Percentiles rank a stretch among this genome's conserved stretches.
Evolutionary conservation across 2,797 vertebrate species (phyloP).

Genomic region (Lateolabrax maculatus): DNA sequence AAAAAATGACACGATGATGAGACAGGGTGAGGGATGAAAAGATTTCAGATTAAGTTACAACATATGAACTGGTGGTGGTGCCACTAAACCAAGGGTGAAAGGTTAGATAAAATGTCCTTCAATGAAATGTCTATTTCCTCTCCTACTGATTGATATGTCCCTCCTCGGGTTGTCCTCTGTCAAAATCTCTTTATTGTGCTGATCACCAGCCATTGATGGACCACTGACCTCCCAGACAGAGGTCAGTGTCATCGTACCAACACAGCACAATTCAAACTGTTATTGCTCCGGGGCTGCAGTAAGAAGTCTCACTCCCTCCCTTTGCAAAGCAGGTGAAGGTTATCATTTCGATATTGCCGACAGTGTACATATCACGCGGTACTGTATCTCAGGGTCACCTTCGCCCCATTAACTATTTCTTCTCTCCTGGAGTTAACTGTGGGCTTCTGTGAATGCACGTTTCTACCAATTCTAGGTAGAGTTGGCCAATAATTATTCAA

Average conservation of each 20-base stretch:
- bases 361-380: slow-evolving; percentile 12
- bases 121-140: slow-evolving; percentile 9
- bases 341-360: slow-evolving; percentile 19
- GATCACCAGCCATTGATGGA: slow-evolving; percentile 17
- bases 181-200: neutral
- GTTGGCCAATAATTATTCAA: neutral
- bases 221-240: slow-evolving; percentile 24
- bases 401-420: slow-evolving; percentile 16
- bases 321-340: slow-evolving; percentile 31
- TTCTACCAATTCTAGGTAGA: neutral
- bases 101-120: slow-evolving; percentile 30
- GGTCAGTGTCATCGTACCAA: slow-evolving; percentile 39
- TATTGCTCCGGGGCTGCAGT: neutral
- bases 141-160: neutral
- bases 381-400: slow-evolving; percentile 60
- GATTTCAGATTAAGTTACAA: slow-evolving; percentile 21
- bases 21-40: slow-evolving; percentile 8
- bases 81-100: slow-evolving; percentile 17
- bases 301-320: neutral
- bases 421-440: neutral
- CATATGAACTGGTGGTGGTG: slow-evolving; percentile 9
- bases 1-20: neutral
- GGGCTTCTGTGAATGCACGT: slow-evolving; percentile 3
- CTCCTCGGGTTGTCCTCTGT: slow-evolving; percentile 5
- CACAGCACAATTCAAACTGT: neutral